A percentile compares a stretch with the other conserved stretches of the same genome.
phyloP scores from a whole-genome alignment of 1,140 invertebrate species.

The Drosophila arizonae region DNA sequence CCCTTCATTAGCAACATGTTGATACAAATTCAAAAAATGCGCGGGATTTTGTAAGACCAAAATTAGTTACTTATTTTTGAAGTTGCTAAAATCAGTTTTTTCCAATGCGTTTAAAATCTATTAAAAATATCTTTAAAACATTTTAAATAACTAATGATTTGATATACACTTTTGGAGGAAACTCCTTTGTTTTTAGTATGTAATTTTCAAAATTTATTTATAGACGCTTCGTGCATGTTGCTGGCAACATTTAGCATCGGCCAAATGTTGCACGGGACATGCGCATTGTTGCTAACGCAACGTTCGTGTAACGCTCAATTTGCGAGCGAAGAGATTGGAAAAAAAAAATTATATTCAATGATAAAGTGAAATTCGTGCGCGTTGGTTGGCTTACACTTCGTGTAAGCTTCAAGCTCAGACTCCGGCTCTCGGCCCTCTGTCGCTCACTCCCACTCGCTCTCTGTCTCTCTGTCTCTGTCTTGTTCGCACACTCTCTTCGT shows the following conservation, averaged over 20 bases:
- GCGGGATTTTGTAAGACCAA: background rate
- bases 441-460: slow-evolving; percentile 25
- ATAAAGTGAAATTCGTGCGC: slow-evolving; percentile 68
- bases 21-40: background rate
- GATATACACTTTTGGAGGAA: too few relatives aligned
- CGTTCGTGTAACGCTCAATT: slow-evolving; percentile 12
- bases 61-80: too few relatives aligned
- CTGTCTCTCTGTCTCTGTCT: slow-evolving; percentile 18
- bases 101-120: too few relatives aligned
- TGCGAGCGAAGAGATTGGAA: slow-evolving; percentile 25
- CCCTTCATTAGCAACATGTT: slow-evolving; percentile 23
- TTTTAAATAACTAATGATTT: background rate
- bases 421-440: slow-evolving; percentile 43
- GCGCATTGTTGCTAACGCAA: slow-evolving; percentile 5
- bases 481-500: slow-evolving; percentile 28
- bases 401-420: slow-evolving; percentile 58
- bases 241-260: slow-evolving; percentile 25
- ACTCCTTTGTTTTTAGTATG: too few relatives aligned
- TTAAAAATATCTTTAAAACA: background rate
- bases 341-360: slow-evolving; percentile 73
- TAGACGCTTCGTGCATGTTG: slow-evolving; percentile 12
- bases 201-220: background rate
- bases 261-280: slow-evolving; percentile 26
- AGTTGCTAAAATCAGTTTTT: too few relatives aligned
- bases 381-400: slow-evolving; percentile 66